These are phyloP conservation scores for Bombyx mori DNA, from an alignment of 1,140 invertebrate species.

Conservation along the genomic window DNA sequence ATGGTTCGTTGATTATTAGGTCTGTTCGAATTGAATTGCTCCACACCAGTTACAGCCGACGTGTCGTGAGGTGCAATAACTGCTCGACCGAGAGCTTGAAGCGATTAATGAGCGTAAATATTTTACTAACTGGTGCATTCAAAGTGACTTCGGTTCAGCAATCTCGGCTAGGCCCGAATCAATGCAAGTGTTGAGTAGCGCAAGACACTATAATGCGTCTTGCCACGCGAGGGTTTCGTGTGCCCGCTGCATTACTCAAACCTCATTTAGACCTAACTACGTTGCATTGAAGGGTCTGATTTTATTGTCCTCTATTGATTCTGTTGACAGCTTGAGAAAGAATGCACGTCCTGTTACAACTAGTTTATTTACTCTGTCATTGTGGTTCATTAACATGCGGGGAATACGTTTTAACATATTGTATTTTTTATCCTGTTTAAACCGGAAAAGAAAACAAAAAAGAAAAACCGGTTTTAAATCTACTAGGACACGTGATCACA, in stretches of 20 bases:
- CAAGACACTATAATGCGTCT: constrained; percentile 37
- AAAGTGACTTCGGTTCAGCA: no score
- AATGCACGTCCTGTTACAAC: constrained; percentile 34
- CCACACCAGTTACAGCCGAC: no score
- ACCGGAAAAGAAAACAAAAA: no score
- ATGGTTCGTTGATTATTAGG: not conserved
- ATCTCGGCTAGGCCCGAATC: constrained; percentile 7
- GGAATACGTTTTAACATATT: constrained; percentile 8
- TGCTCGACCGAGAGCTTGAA: no score
- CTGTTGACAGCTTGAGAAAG: constrained; percentile 43
- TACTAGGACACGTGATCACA: no score
- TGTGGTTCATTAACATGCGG: constrained; percentile 37
- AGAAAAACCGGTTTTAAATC: no score
- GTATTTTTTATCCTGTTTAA: constrained; percentile 11
- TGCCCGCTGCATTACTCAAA: constrained; percentile 56
- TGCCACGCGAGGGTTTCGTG: constrained; percentile 58
- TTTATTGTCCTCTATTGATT: constrained; percentile 66
- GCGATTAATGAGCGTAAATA: no score
- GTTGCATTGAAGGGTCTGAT: constrained; percentile 59
- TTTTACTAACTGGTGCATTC: no score
- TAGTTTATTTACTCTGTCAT: constrained; percentile 40
- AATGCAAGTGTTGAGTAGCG: constrained; percentile 22
- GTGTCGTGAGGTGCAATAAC: no score
- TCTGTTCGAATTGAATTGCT: no score
- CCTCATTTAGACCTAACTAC: constrained; percentile 65